These are phyloP conservation scores for Momotus momota DNA, from an alignment of 2,797 vertebrate species.

Conservation along the genomic window DNA sequence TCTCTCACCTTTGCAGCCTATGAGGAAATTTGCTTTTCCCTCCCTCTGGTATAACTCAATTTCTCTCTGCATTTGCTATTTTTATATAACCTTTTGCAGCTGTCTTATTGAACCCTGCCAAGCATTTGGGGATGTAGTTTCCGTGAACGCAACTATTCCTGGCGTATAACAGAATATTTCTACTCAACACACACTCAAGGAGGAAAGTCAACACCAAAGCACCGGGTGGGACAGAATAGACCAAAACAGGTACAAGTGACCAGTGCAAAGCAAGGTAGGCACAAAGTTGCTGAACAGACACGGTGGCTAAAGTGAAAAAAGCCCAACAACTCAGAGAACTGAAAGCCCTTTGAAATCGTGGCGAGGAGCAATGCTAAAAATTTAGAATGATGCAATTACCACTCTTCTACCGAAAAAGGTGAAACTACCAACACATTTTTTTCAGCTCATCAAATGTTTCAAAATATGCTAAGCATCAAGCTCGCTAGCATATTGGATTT, in stretches of 20 bases:
- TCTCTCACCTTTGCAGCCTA: accelerated
- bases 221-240: not conserved
- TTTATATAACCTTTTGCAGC: constrained; percentile 13
- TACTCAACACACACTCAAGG: accelerated
- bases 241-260: not conserved
- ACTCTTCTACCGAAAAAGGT: not conserved
- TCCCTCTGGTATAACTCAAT: not conserved
- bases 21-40: not conserved
- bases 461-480: constrained; percentile 33
- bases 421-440: not conserved
- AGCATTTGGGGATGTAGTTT: not conserved
- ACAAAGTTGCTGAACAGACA: not conserved
- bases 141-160: not conserved
- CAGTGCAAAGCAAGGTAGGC: not conserved
- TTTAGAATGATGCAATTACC: not conserved
- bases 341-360: not conserved
- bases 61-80: not conserved
- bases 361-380: not conserved
- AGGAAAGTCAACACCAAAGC: not conserved
- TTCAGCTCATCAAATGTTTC: constrained; percentile 11
- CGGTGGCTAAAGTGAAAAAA: not conserved
- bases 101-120: not conserved
- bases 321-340: not conserved
- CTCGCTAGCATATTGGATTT: constrained; percentile 56
- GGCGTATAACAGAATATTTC: not conserved